These are phyloP conservation scores for Phymatocera aterrima DNA, from an alignment of 2,888 invertebrate species.

Conservation along the genomic window DNA sequence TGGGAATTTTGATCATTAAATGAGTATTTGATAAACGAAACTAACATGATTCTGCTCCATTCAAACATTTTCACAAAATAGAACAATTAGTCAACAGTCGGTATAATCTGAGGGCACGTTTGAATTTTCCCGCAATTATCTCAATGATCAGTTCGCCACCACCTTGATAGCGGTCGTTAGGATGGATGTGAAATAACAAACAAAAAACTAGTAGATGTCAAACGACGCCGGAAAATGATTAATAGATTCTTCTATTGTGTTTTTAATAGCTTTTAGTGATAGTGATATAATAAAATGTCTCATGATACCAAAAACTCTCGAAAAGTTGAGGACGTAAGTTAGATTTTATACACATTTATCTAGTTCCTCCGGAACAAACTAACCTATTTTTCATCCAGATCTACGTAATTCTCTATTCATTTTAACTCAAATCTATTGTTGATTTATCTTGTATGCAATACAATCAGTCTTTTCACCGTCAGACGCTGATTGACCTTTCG, in stretches of 20 bases:
- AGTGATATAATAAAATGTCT: constrained; percentile 26
- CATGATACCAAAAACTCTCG: constrained; percentile 24
- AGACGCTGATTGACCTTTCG: background rate
- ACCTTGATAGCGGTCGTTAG: constrained; percentile 20
- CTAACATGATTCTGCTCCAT: background rate
- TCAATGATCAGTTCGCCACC: constrained; percentile 1
- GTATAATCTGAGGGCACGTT: background rate
- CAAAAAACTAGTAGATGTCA: constrained; percentile 61
- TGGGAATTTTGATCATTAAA: no score
- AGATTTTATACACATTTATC: background rate
- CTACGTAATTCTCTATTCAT: background rate
- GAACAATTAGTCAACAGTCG: no score
- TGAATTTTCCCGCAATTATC: background rate
- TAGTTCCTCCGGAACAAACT: background rate
- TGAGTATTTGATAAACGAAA: background rate
- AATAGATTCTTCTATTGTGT: constrained; percentile 43
- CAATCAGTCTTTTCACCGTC: background rate
- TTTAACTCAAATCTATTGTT: background rate
- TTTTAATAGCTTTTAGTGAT: constrained; percentile 33
- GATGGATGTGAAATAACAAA: constrained; percentile 58
- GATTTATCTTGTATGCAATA: background rate
- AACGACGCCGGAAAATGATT: constrained; percentile 52
- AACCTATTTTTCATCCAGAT: constrained; percentile 35
- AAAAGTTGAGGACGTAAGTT: constrained; percentile 42
- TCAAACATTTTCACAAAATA: background rate